These are phyloP conservation scores for Orycteropus afer DNA, from an alignment of 2,113 vertebrate species.

Conservation along the genomic window DNA sequence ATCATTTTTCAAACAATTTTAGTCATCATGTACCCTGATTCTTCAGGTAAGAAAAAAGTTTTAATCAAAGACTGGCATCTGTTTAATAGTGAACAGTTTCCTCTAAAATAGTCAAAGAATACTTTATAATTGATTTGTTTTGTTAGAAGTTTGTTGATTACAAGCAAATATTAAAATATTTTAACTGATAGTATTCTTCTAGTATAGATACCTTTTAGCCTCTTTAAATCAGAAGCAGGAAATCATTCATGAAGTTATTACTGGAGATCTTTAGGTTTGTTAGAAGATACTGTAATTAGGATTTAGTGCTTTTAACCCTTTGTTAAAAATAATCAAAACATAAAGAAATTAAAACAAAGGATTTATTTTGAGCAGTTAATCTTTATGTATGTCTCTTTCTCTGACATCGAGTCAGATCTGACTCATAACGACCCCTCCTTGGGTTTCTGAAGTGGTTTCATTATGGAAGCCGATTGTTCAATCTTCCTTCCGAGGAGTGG, in stretches of 20 bases:
- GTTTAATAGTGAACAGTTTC: background rate
- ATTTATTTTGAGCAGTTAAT: background rate
- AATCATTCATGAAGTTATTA: background rate
- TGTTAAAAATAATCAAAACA: background rate
- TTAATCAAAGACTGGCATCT: background rate
- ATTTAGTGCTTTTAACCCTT: background rate
- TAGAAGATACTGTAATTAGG: background rate
- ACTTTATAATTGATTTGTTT: background rate
- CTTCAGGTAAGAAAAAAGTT: background rate
- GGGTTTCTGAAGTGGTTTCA: too few relatives aligned
- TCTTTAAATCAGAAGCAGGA: conserved; percentile 14
- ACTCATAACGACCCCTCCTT: too few relatives aligned
- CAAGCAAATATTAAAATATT: conserved; percentile 33
- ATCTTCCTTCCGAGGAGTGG: too few relatives aligned
- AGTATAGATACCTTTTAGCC: background rate
- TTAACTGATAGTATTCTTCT: background rate
- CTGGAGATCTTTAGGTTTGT: background rate
- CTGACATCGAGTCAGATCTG: too few relatives aligned
- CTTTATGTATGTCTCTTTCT: too few relatives aligned
- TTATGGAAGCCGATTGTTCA: too few relatives aligned
- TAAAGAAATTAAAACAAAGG: background rate
- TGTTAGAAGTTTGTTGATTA: background rate
- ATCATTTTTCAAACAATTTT: conserved; percentile 48
- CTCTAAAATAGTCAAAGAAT: background rate
- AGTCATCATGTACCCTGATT: background rate